Conservation (phyloP, 2,888 invertebrate genomes). For the Cremastinae sp. region DNA sequence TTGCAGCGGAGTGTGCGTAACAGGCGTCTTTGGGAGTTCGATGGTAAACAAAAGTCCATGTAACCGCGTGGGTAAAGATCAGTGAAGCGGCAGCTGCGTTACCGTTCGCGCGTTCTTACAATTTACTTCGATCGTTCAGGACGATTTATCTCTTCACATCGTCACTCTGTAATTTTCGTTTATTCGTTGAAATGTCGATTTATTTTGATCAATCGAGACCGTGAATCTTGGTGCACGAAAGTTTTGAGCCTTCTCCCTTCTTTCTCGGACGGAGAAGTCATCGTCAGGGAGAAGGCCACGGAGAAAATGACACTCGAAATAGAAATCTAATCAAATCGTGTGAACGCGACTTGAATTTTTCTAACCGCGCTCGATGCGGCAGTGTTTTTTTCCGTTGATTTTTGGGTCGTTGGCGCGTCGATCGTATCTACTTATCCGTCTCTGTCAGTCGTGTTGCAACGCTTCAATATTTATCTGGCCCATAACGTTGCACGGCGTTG, state of each 20-base stretch:
- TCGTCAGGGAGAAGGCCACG: constrained; percentile 14
- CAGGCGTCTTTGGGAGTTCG: constrained; percentile 6
- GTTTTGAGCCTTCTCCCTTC: constrained; percentile 18
- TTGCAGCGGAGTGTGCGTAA: neutral
- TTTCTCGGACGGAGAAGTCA: neutral
- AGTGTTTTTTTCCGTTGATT: constrained; percentile 16
- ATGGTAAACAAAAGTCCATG: constrained; percentile 74
- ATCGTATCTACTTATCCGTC: constrained; percentile 4
- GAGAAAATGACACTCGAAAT: neutral
- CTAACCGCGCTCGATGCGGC: neutral
- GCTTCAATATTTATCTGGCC: neutral
- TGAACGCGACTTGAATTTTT: neutral
- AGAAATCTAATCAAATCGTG: neutral
- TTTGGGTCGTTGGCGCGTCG: constrained; percentile 23
- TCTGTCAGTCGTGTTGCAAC: constrained; percentile 7
- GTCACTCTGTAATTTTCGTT: constrained; percentile 53
- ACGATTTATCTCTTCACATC: neutral
- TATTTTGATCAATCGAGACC: neutral
- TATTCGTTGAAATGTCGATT: neutral
- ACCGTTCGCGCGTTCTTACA: constrained; percentile 37
- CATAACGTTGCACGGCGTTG: neutral
- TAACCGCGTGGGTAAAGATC: constrained; percentile 73
- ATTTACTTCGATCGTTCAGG: neutral
- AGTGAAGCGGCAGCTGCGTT: constrained; percentile 73
- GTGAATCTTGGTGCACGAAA: constrained; percentile 1